Percentiles rank a stretch among this genome's conserved stretches.
Evolutionary conservation across 2,113 vertebrate species (phyloP).

Genomic region (Protobothrops flavoviridis): DNA sequence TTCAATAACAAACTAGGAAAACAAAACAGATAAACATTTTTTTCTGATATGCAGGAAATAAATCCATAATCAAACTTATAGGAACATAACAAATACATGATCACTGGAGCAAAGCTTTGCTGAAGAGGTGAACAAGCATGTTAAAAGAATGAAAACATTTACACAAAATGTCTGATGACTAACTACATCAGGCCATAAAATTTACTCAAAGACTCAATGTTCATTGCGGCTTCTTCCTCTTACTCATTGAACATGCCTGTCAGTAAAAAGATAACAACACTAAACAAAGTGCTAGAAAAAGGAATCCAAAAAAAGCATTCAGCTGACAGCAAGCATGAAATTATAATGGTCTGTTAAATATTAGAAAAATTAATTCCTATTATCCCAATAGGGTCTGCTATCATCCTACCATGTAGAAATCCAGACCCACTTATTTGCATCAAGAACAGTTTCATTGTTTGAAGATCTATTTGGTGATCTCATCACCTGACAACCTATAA

Average conservation of each 20-base stretch:
- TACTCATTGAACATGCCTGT: background rate
- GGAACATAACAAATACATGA: background rate
- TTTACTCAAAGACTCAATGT: background rate
- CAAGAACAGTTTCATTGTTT: background rate
- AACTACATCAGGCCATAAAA: background rate
- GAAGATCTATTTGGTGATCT: background rate
- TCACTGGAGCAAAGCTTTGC: background rate
- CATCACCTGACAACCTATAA: background rate
- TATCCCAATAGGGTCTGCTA: background rate
- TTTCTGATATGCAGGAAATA: background rate
- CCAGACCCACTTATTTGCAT: background rate
- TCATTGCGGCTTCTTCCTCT: background rate
- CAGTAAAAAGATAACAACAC: background rate
- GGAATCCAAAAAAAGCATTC: constrained; percentile 14
- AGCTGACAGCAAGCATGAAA: background rate
- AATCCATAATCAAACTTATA: background rate
- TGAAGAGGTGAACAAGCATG: too few species aligned
- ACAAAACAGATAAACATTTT: background rate
- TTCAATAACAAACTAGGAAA: background rate
- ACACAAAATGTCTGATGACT: background rate
- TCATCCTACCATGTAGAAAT: background rate
- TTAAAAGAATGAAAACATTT: constrained; percentile 4
- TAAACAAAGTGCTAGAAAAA: background rate
- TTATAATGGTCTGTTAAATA: background rate
- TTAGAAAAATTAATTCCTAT: background rate